Conservation (phyloP, 2,797 vertebrate genomes). For the Buphagus erythrorhynchus region DNA sequence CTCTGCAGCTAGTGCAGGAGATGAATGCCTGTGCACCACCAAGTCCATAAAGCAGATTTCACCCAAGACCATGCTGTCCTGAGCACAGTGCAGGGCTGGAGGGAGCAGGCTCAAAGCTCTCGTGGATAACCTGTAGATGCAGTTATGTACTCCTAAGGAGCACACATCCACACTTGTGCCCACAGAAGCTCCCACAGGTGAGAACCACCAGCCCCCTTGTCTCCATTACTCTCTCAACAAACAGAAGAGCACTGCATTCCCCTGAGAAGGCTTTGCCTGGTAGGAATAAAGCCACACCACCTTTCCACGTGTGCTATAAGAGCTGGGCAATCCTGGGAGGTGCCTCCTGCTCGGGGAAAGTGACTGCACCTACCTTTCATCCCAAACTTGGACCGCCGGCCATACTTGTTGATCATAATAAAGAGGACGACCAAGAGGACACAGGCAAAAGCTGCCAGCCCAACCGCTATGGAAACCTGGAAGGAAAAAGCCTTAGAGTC, state of each 20-base stretch:
- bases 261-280: not conserved
- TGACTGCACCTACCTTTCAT: constrained; percentile 90
- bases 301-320: not conserved
- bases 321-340: constrained; percentile 27
- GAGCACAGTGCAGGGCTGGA: not conserved
- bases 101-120: not conserved
- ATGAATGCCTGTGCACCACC: not conserved
- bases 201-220: not conserved
- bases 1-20: not conserved
- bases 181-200: not conserved
- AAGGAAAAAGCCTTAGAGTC: constrained; percentile 1
- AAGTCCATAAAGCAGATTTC: not conserved
- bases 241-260: not conserved
- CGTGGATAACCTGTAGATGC: not conserved
- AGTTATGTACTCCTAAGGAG: not conserved
- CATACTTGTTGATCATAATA: constrained; percentile 99
- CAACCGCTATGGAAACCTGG: constrained; percentile 95
- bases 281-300: constrained; percentile 30
- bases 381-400: constrained; percentile 95
- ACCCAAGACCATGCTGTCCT: not conserved
- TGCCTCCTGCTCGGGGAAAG: not conserved
- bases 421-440: constrained; percentile 94
- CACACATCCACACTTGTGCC: not conserved
- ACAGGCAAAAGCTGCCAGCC: constrained; percentile 93
- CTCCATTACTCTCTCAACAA: not conserved